phyloP scores from a whole-genome alignment of 1,140 invertebrate species.

The Listronotus bonariensis region DNA sequence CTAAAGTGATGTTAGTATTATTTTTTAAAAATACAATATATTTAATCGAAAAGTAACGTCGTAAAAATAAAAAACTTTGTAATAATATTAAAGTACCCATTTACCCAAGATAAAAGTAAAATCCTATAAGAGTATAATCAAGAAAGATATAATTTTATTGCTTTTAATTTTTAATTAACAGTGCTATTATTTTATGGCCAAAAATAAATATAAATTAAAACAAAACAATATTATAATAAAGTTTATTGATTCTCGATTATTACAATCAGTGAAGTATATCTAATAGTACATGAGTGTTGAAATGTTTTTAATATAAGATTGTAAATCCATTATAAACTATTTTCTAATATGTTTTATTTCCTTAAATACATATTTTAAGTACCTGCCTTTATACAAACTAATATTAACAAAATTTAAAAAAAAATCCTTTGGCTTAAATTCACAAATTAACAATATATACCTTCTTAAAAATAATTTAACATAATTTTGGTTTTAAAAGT shows the following conservation, averaged over 20 bases:
- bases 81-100: too few species aligned
- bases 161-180: too few species aligned
- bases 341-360: conserved; percentile 21
- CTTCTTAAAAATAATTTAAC: conserved; percentile 22
- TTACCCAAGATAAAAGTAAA: too few species aligned
- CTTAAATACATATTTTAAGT: conserved; percentile 3
- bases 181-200: too few species aligned
- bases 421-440: conserved; percentile 36
- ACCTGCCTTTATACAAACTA: conserved; percentile 1
- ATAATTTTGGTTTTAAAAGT: conserved; percentile 4
- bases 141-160: too few species aligned
- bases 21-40: too few species aligned
- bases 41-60: too few species aligned
- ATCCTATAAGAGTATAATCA: too few species aligned
- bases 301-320: conserved; percentile 26
- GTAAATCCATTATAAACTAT: conserved; percentile 27
- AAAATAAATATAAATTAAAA: too few species aligned
- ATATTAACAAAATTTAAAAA: conserved; percentile 23
- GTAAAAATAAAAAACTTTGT: too few species aligned
- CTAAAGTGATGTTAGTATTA: too few species aligned
- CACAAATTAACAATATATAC: conserved; percentile 26
- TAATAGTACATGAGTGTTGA: conserved; percentile 35
- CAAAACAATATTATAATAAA: conserved; percentile 32
- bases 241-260: conserved; percentile 33
- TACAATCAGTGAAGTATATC: conserved; percentile 36